Percentiles rank a stretch among this genome's conserved stretches.
Conservation (phyloP, 2,888 invertebrate species). For the Ctenicera cuprea region DNA sequence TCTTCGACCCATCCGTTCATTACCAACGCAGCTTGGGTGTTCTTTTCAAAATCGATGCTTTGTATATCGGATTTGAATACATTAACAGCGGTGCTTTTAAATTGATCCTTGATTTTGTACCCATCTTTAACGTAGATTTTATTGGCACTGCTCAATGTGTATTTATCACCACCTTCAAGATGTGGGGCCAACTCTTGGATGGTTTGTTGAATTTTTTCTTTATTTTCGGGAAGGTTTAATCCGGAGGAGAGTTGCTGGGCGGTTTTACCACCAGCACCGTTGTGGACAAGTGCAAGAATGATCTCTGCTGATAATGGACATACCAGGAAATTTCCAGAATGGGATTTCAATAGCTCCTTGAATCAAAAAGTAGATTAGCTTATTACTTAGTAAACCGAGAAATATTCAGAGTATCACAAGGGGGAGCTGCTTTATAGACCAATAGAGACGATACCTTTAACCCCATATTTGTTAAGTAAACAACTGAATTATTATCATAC, state of each 20-base stretch:
- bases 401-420: too few species aligned
- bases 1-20: slow-evolving; percentile 69
- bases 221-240: slow-evolving; percentile 54
- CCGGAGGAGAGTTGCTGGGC: slow-evolving; percentile 59
- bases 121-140: slow-evolving; percentile 79
- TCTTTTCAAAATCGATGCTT: slow-evolving; percentile 61
- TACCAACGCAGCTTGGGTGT: slow-evolving; percentile 55
- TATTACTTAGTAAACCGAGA: too few species aligned
- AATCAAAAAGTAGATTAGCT: not conserved
- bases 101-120: slow-evolving; percentile 75
- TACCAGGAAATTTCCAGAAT: slow-evolving; percentile 62
- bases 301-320: slow-evolving; percentile 67
- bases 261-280: slow-evolving; percentile 66
- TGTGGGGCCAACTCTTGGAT: slow-evolving; percentile 54
- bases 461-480: too few species aligned
- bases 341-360: slow-evolving; percentile 5
- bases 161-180: slow-evolving; percentile 55
- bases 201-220: slow-evolving; percentile 37
- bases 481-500: too few species aligned
- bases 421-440: too few species aligned
- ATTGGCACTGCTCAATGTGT: slow-evolving; percentile 64
- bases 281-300: slow-evolving; percentile 64
- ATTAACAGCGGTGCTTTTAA: slow-evolving; percentile 76
- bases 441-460: too few species aligned
- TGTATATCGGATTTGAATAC: slow-evolving; percentile 79